phyloP scores from a whole-genome alignment of 2,797 vertebrate species.

The Phrynocephalus forsythii region DNA sequence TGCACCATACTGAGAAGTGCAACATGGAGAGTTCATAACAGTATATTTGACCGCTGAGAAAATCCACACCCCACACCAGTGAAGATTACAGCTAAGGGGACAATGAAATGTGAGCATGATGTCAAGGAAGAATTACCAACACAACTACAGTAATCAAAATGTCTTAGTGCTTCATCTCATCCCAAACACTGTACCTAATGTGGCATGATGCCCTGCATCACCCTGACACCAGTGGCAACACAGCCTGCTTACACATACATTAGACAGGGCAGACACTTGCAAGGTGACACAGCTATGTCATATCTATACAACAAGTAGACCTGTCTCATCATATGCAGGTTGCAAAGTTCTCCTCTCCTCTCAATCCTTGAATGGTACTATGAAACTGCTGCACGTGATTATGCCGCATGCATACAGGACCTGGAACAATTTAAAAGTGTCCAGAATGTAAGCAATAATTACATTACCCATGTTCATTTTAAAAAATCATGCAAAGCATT shows the following conservation, averaged over 20 bases:
- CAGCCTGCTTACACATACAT: not conserved
- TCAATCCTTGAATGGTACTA: too few species aligned
- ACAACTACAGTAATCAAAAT: not conserved
- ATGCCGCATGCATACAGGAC: too few species aligned
- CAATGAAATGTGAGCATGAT: not conserved
- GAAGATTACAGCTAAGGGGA: not conserved
- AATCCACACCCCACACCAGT: not conserved
- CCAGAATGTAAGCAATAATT: too few species aligned
- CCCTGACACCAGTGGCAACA: too few species aligned
- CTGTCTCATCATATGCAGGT: not conserved
- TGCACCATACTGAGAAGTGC: not conserved
- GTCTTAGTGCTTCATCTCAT: not conserved
- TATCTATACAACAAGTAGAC: too few species aligned
- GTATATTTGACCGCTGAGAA: not conserved
- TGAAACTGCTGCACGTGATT: too few species aligned
- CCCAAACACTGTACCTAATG: not conserved
- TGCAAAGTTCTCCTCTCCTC: not conserved
- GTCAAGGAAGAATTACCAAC: not conserved
- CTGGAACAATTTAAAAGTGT: too few species aligned
- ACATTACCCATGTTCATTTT: too few species aligned
- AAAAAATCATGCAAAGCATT: too few species aligned
- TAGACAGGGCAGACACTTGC: not conserved
- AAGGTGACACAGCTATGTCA: not conserved
- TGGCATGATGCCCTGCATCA: not conserved
- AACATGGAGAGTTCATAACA: not conserved